phyloP scores from a whole-genome alignment of 1,140 invertebrate species.

The Drosophila ficusphila region DNA sequence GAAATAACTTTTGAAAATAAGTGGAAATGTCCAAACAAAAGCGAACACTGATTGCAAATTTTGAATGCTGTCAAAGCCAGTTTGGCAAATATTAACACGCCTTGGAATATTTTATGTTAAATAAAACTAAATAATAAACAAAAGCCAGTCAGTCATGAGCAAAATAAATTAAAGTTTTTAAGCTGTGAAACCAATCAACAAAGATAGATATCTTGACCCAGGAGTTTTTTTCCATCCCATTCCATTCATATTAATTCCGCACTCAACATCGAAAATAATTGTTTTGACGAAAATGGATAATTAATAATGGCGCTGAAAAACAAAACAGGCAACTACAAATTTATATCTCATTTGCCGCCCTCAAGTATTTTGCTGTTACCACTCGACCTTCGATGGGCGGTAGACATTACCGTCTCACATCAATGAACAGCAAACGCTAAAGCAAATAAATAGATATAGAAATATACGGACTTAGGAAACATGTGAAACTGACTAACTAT shows the following conservation, averaged over 20 bases:
- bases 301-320: conserved; percentile 34
- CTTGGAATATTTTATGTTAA: conserved; percentile 45
- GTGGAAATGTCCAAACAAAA: conserved; percentile 35
- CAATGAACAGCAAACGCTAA: conserved; percentile 62
- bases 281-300: conserved; percentile 37
- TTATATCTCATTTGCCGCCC: conserved; percentile 52
- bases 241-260: conserved; percentile 2
- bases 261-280: conserved; percentile 49
- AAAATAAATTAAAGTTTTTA: conserved; percentile 45
- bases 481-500: conserved; percentile 42
- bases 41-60: not conserved
- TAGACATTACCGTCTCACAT: conserved; percentile 66
- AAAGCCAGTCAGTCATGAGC: conserved; percentile 23
- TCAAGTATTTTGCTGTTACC: conserved; percentile 57
- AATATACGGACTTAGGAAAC: conserved; percentile 19
- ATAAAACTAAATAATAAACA: conserved; percentile 50
- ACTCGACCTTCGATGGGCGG: conserved; percentile 69
- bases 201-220: conserved; percentile 4
- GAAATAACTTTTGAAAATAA: conserved; percentile 30
- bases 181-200: not conserved
- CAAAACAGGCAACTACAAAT: conserved; percentile 30
- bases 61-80: conserved; percentile 28
- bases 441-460: conserved; percentile 21
- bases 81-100: conserved; percentile 39
- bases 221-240: conserved; percentile 7